Conservation (phyloP, 2,113 vertebrate species). For the Cryptotis parvus region DNA sequence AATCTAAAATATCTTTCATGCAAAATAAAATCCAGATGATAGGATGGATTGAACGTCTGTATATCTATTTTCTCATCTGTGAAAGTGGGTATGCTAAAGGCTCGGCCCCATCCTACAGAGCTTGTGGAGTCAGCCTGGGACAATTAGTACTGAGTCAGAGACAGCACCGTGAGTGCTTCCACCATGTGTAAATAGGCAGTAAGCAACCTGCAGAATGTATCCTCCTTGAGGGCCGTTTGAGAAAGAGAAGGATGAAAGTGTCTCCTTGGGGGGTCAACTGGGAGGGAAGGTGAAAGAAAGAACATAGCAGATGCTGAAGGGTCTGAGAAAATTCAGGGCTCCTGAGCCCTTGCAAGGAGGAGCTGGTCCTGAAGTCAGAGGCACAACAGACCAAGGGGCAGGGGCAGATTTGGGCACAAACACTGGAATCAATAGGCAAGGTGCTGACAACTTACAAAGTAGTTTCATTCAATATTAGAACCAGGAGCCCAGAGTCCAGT, state of each 20-base stretch:
- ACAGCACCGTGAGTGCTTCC: not conserved
- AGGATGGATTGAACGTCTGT: not conserved
- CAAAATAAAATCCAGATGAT: not conserved
- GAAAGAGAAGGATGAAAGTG: not conserved
- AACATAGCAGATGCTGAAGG: not conserved
- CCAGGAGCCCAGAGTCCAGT: not conserved
- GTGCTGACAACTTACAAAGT: not conserved
- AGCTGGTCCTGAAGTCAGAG: accelerated
- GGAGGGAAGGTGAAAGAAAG: not conserved
- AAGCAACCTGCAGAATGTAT: not conserved
- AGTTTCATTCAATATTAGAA: not conserved
- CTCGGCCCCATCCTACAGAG: not conserved
- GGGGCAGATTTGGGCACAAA: too few species aligned
- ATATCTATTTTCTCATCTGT: not conserved
- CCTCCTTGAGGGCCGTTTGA: too few species aligned
- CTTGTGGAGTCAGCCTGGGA: not conserved
- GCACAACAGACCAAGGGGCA: not conserved
- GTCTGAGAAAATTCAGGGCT: not conserved
- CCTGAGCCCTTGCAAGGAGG: not conserved
- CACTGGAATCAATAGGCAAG: not conserved
- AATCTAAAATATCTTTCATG: not conserved
- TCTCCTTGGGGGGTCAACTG: not conserved
- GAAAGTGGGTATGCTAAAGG: not conserved
- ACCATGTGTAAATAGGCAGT: not conserved
- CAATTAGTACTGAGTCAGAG: too few species aligned